phyloP scores from a whole-genome alignment of 2,888 invertebrate species.

The Lasioglossum leucozonium region DNA sequence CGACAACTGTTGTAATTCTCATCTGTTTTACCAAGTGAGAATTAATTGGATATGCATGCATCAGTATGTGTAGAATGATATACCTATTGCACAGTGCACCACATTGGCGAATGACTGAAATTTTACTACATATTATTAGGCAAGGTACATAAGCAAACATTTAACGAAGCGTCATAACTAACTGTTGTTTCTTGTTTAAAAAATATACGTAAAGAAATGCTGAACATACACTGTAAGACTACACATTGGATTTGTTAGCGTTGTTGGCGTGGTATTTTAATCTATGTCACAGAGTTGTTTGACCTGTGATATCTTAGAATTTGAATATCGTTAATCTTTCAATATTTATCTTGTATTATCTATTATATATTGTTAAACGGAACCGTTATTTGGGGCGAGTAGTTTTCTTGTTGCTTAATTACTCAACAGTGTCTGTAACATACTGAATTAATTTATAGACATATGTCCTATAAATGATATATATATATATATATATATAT shows the following conservation, averaged over 20 bases:
- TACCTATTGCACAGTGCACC: slow-evolving; percentile 46
- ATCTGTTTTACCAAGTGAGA: slow-evolving; percentile 53
- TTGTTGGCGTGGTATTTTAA: slow-evolving; percentile 57
- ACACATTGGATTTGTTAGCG: slow-evolving; percentile 39
- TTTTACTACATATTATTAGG: slow-evolving; percentile 54
- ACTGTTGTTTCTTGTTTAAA: slow-evolving; percentile 15
- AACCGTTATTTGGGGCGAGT: slow-evolving; percentile 20
- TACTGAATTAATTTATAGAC: slow-evolving; percentile 29
- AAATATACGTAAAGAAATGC: slow-evolving; percentile 14
- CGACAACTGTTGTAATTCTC: neutral
- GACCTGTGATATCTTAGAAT: slow-evolving; percentile 58
- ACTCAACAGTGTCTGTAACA: slow-evolving; percentile 23
- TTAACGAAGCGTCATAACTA: slow-evolving; percentile 14
- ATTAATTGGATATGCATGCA: slow-evolving; percentile 54
- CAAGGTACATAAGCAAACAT: slow-evolving; percentile 44
- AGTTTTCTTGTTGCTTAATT: slow-evolving; percentile 30
- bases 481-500: too few species aligned
- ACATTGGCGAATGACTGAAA: slow-evolving; percentile 68
- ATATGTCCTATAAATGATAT: slow-evolving; percentile 48
- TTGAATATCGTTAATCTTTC: slow-evolving; percentile 35
- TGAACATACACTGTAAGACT: slow-evolving; percentile 10
- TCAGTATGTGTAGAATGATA: slow-evolving; percentile 45
- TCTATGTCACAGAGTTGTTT: slow-evolving; percentile 56
- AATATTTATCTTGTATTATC: slow-evolving; percentile 29
- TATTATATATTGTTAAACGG: slow-evolving; percentile 23